Conservation (phyloP, 2,797 vertebrate species). For the Lemur catta region DNA sequence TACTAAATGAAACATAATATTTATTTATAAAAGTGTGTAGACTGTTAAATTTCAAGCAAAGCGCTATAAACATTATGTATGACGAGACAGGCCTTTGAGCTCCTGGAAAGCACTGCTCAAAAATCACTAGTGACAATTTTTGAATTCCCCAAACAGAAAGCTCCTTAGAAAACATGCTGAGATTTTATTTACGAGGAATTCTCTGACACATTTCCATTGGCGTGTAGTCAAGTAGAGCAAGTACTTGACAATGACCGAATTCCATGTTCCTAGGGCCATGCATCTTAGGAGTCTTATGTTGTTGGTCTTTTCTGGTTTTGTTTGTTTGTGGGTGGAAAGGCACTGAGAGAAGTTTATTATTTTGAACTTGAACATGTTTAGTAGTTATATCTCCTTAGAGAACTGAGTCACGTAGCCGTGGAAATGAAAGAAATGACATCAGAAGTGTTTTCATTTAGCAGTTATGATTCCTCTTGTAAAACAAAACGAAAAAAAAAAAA, state of each 20-base stretch:
- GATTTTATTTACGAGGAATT: constrained; percentile 45
- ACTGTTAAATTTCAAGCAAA: constrained; percentile 64
- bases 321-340: constrained; percentile 41
- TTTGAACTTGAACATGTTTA: constrained; percentile 28
- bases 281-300: background rate
- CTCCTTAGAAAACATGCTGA: constrained; percentile 39
- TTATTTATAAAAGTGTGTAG: constrained; percentile 83
- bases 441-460: constrained; percentile 48
- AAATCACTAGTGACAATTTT: constrained; percentile 39
- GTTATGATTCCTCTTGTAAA: constrained; percentile 67
- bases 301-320: background rate
- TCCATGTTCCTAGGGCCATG: background rate
- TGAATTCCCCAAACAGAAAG: constrained; percentile 54
- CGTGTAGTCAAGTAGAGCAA: background rate
- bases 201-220: background rate
- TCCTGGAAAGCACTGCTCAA: background rate
- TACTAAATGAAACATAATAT: constrained; percentile 83
- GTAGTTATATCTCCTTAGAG: background rate
- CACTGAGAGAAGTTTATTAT: constrained; percentile 40
- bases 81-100: constrained; percentile 59
- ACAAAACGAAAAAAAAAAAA: background rate
- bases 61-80: constrained; percentile 40
- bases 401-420: background rate
- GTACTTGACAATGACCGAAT: background rate
- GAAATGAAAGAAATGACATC: background rate